Conservation (phyloP, 2,113 vertebrate genomes). For the Pipra filicauda region DNA sequence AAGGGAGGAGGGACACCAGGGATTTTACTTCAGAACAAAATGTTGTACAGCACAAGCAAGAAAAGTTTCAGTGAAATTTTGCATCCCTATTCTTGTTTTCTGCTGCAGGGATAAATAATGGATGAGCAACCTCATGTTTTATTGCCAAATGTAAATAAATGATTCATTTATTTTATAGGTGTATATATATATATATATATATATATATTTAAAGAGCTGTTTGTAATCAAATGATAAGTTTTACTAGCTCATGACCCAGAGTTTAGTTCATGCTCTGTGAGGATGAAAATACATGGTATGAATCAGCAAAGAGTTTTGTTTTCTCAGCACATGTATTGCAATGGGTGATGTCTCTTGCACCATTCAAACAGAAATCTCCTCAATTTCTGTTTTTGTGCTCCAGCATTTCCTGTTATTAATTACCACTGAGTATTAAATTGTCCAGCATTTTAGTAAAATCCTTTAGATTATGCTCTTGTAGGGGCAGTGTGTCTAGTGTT, state of each 20-base stretch:
- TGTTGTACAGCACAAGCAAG: neutral
- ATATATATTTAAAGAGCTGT: constrained; percentile 15
- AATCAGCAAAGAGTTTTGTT: neutral
- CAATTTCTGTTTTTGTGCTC: neutral
- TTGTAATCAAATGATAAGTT: constrained; percentile 43
- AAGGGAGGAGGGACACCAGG: neutral
- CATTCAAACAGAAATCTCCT: neutral
- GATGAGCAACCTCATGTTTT: constrained; percentile 48
- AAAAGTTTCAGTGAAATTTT: constrained; percentile 8
- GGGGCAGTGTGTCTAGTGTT: neutral
- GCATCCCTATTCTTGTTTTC: neutral
- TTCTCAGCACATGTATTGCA: neutral
- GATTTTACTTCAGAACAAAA: neutral
- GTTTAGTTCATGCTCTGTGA: neutral
- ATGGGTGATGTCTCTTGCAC: neutral
- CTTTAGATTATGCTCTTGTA: neutral
- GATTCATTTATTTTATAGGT: constrained; percentile 17
- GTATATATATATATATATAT: neutral
- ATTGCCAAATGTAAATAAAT: constrained; percentile 50
- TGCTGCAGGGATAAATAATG: constrained; percentile 48
- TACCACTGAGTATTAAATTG: neutral
- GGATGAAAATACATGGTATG: neutral
- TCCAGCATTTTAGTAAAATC: neutral
- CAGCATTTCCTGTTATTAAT: neutral
- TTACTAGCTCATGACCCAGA: neutral